phyloP scores from a whole-genome alignment of 2,888 invertebrate genomes.

The Matsumyia berberina region DNA sequence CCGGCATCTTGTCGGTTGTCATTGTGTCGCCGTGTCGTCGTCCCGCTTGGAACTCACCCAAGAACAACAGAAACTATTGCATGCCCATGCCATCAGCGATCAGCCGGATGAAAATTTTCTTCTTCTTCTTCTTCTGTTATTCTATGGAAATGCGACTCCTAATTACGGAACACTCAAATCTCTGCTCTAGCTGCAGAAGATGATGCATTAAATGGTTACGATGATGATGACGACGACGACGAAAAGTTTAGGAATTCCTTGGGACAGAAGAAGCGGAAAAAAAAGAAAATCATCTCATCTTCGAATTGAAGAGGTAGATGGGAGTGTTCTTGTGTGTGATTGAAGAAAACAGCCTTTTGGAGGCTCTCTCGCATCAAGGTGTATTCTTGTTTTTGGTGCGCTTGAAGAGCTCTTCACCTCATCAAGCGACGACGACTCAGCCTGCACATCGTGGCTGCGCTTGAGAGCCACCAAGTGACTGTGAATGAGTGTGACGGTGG shows the following conservation, averaged over 20 bases:
- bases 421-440: constrained; percentile 24
- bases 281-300: constrained; percentile 9
- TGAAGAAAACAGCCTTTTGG: constrained; percentile 25
- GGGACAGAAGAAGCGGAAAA: background rate
- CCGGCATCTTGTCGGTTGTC: constrained; percentile 6
- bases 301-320: constrained; percentile 10
- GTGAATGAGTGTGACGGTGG: constrained; percentile 44
- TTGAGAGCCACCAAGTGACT: constrained; percentile 49
- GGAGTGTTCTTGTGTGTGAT: constrained; percentile 53
- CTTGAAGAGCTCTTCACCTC: constrained; percentile 49
- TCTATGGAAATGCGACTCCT: constrained; percentile 74
- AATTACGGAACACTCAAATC: constrained; percentile 73
- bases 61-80: constrained; percentile 65
- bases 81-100: constrained; percentile 40
- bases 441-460: constrained; percentile 41
- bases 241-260: constrained; percentile 43
- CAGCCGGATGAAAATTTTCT: constrained; percentile 45
- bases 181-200: constrained; percentile 25
- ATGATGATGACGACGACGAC: constrained; percentile 11
- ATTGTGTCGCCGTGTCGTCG: constrained; percentile 4
- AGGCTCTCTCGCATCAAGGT: background rate
- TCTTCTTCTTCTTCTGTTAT: constrained; percentile 47
- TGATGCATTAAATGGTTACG: constrained; percentile 60
- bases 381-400: constrained; percentile 38
- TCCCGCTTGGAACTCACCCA: constrained; percentile 37